Percentiles rank a stretch among this genome's conserved stretches.
These are phyloP conservation scores for Caenorhabditis brenneri DNA, from an alignment of 1,140 invertebrate species.

Conservation along the genomic window DNA sequence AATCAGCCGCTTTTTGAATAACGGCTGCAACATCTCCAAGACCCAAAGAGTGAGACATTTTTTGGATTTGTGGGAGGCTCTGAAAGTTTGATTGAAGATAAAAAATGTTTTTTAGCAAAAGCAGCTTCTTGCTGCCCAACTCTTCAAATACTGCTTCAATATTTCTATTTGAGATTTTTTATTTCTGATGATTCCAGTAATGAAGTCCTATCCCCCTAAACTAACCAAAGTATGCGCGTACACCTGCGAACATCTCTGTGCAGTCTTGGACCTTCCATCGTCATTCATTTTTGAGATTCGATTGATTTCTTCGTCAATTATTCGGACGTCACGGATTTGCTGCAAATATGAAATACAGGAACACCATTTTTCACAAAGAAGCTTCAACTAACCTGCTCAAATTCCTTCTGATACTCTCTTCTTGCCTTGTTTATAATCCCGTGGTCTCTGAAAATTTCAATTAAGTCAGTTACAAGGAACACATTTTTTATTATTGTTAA, in stretches of 20 bases:
- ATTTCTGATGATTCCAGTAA: too few species aligned
- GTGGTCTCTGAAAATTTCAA: neutral
- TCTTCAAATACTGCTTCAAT: too few species aligned
- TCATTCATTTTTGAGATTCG: neutral
- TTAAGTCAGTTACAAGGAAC: too few species aligned
- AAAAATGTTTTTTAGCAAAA: too few species aligned
- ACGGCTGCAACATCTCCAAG: slow-evolving; percentile 3
- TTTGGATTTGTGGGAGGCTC: slow-evolving; percentile 28
- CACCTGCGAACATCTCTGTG: neutral
- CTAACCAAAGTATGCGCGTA: slow-evolving; percentile 23
- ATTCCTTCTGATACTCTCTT: slow-evolving; percentile 18
- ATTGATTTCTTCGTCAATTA: slow-evolving; percentile 3
- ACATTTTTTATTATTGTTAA: too few species aligned
- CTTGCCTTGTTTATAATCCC: slow-evolving; percentile 1
- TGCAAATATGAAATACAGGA: neutral
- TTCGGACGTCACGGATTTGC: slow-evolving; percentile 1
- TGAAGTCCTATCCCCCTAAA: too few species aligned
- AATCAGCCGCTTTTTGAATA: neutral
- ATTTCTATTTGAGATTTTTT: too few species aligned
- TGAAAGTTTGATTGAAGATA: neutral
- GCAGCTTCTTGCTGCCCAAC: too few species aligned
- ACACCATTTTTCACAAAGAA: neutral
- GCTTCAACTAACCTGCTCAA: neutral
- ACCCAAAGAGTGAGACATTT: neutral
- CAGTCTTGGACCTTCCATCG: neutral